Percentiles rank a stretch among this genome's conserved stretches.
Evolutionary conservation across 2,888 invertebrate species (phyloP).

Genomic region (Deroplatys truncata): DNA sequence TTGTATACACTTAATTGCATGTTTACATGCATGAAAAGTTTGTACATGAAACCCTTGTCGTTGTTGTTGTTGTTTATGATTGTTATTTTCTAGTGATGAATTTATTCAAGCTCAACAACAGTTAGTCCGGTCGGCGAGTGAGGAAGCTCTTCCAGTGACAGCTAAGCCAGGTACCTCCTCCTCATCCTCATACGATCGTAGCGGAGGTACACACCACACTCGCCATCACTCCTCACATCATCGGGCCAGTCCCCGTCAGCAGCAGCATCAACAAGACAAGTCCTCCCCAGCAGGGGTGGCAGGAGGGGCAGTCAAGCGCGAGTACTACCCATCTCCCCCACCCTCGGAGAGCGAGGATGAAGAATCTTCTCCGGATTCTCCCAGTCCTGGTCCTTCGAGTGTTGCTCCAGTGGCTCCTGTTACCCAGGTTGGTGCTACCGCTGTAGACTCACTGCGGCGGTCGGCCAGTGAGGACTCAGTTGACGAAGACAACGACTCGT

Average conservation of each 20-base stretch:
- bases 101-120: constrained; percentile 97
- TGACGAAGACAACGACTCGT: constrained; percentile 45
- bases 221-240: neutral
- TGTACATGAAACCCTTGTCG: constrained; percentile 8
- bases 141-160: constrained; percentile 67
- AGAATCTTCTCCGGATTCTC: constrained; percentile 16
- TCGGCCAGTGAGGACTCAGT: constrained; percentile 40
- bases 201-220: constrained; percentile 11
- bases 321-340: constrained; percentile 56
- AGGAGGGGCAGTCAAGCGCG: constrained; percentile 33
- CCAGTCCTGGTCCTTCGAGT: neutral
- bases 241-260: constrained; percentile 10
- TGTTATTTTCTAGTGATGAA: constrained; percentile 89
- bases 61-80: constrained; percentile 30
- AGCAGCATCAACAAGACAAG: constrained; percentile 31
- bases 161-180: constrained; percentile 31
- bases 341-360: constrained; percentile 49
- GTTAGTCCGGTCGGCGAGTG: constrained; percentile 93
- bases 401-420: neutral
- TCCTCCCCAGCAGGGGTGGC: constrained; percentile 46
- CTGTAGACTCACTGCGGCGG: constrained; percentile 43
- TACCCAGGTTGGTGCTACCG: neutral
- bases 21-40: neutral
- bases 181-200: constrained; percentile 9
- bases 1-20: neutral